Base-by-base conservation (phyloP, 2,888 invertebrate species). In the Silvanus unidentatus region DNA sequence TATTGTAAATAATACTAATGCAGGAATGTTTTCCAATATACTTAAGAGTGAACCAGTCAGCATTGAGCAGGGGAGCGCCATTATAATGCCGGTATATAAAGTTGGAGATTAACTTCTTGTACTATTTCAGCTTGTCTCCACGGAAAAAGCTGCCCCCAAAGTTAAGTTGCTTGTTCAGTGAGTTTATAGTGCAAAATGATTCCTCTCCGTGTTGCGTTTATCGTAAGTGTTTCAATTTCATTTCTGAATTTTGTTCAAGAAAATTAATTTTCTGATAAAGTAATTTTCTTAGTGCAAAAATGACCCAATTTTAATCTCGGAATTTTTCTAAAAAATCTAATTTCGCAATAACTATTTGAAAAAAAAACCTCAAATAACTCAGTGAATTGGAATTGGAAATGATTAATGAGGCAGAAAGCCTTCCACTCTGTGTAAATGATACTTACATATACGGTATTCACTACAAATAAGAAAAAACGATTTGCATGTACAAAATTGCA, bases 11-110 rank as follows among this genome's bases (percentile, higher is more conserved):
- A 42, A 50, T 44, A 50, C 50, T 47, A 56, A 57, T 56, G 55
- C 54, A 50, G 50, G 55, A 53, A 65, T 67, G 65, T 63, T 60
- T 62, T 58, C 55, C 58, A 59, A 61, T n/a, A 32, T 32, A 32
- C n/a, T 22, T 22, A 22, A 22, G 22, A 22, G 56, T 49, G 53
- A 63, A 64, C 60, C 57, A 57, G 63, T 63, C 64, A 63, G 57
- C 63, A 63, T 64, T 65, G 64, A 60, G 54, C 54, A 58, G 57
- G 65, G 60, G 67, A 57, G 67, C 54, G 66, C 59, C 57, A 53
- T 42, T 48, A 58, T 54, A 32, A 32, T 49, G 35, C 50, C 45
- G 42, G 53, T 58, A 59, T 63, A 63, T 60, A 62, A 58, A 55
- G 48, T 57, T 54, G 53, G 54, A 45, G 51, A 52, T 48, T 45